A percentile compares a stretch with the other conserved stretches of the same genome.
Evolutionary conservation across 2,888 invertebrate genomes (phyloP).

Genomic region (Vandiemenella viatica): DNA sequence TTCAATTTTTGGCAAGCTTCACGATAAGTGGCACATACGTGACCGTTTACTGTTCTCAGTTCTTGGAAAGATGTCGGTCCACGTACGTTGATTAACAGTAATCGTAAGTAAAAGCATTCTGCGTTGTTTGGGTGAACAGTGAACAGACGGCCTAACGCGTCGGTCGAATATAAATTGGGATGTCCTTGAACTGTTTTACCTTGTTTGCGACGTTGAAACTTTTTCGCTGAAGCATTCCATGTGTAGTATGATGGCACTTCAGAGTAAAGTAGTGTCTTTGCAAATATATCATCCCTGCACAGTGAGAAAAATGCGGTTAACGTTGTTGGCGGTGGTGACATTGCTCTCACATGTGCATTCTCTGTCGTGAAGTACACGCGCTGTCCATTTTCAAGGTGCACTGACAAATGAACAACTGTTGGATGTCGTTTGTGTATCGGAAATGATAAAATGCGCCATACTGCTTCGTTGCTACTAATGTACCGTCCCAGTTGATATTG

Average conservation of each 20-base stretch:
- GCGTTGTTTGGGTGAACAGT: too few species aligned
- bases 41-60: too few species aligned
- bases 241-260: neutral
- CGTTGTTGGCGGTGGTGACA: conserved; percentile 1
- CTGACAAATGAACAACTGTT: conserved; percentile 5
- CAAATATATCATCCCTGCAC: conserved; percentile 8
- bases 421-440: conserved; percentile 1
- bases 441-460: conserved; percentile 12
- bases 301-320: neutral
- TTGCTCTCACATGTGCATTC: conserved; percentile 16
- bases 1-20: neutral
- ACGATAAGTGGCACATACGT: neutral
- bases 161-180: too few species aligned
- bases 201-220: neutral
- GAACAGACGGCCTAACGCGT: too few species aligned
- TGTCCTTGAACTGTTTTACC: neutral
- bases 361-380: conserved; percentile 21
- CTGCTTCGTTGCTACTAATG: conserved; percentile 20
- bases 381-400: conserved; percentile 14
- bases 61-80: neutral
- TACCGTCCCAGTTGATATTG: conserved; percentile 19
- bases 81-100: neutral
- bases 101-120: too few species aligned
- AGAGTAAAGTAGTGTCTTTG: neutral
- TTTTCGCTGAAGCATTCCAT: neutral